Base-by-base conservation (phyloP, 2,888 invertebrate species). In the Drosophila paranaensis region DNA sequence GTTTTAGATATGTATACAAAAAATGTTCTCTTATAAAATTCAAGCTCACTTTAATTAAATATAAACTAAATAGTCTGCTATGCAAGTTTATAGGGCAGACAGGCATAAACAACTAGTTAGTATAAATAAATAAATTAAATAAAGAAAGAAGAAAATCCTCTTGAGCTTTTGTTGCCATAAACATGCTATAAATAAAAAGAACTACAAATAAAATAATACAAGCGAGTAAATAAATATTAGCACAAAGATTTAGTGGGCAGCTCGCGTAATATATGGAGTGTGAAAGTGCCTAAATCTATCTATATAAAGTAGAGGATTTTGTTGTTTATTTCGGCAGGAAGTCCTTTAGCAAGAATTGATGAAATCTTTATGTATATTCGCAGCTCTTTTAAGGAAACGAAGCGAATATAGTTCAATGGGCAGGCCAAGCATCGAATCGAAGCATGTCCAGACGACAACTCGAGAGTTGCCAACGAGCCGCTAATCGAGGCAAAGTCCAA, bases 401-500 rank as follows among this genome's bases (percentile, higher is more conserved):
- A 54, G 53, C 65, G 61, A 75, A 74, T 71, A 61, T 60, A 51
- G 54, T 27, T 67, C 70, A 42, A 73, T 87, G 84, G 71, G 66
- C 70, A 68, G 71, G 51, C 64, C 57, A 51, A 58, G 33, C 69
- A 71, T 33, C 16, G 48, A 51, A 63, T 57, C 71, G 74, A 90
- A 91, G 89, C 80, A 91, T 91, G 91, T 89, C 83, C 82, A 85
- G 70, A 66, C 75, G 70, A 65, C 67, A 70, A 71, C 61, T 14
- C 25, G 48, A 69, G 60, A 77, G 68, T 57, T 60, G 70, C 63
- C 75, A 76, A 61, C 73, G 71, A 71, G 68, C 75, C 67, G 66
- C 46, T 63, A 55, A 65, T 14, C 53, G 48, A 27, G 33, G 20
- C 55, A 57, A 20, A 40, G 54, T 55, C 54, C 54, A 40, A 40